Evolutionary conservation across 2,113 vertebrate genomes (phyloP), one percentile per base, ranked within the genome.

Genomic region (Psilopogon haemacephalus): DNA sequence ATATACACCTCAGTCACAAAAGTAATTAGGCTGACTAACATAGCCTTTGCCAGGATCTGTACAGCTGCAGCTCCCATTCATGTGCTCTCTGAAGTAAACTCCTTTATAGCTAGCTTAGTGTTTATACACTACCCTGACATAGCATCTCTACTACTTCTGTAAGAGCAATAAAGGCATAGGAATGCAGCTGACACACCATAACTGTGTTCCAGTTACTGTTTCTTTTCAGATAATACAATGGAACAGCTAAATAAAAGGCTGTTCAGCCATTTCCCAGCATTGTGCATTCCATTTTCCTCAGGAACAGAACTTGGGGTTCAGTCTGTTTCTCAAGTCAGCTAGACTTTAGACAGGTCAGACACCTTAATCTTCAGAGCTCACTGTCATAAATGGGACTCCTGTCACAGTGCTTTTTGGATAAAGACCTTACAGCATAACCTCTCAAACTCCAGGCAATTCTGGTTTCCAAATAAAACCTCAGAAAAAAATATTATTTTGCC

Each of bases 391-490:
- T 14, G 24, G 17, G n/a, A 62, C 35, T 74, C 67, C 9, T 55
- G 38, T 68, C 69, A 89, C 26, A 71, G 12, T 77, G 8, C 1
- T 74, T 86, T 80, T 80, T 26, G 3, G 35, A 68, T 74, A 92
- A 92, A 65, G 33, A 71, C 30, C 30, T 93, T 74, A 64, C 17
- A 83, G 3, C 11, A 46, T 65, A 75, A 38, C 12, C 18, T 30
- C 15, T 7, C 24, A 89, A 5, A 92, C 85, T 93, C 68, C 59
- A 80, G 46, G 30, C 78, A 63, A 65, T 1, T 2, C 4, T 70
- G 63, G 14, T 73, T 26, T 92, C 81, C 88, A 95, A 93, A 90
- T 72, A 92, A 87, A 92, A 70, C 58, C 74, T 52, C 64, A 86
- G 52, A 67, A 89, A 88, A 70, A 44, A 3, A 87, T 90, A 85